These are phyloP conservation scores for Nymphalis io DNA, from an alignment of 1,140 invertebrate genomes.

Conservation along the genomic window DNA sequence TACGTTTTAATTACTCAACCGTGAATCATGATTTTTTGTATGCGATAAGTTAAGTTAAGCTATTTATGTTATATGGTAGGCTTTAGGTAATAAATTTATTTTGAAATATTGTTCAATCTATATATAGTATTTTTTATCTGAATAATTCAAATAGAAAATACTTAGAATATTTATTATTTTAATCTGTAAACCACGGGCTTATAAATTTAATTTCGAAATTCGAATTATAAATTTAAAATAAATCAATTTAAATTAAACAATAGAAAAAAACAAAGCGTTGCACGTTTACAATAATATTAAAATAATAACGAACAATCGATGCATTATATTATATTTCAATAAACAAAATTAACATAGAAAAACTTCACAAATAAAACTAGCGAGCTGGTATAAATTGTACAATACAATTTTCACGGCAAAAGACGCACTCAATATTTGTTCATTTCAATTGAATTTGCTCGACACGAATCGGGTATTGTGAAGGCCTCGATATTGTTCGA, in stretches of 20 bases:
- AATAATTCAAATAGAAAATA: no score
- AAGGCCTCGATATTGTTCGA: conserved; percentile 26
- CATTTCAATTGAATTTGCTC: conserved; percentile 51
- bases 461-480: conserved; percentile 45
- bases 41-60: no score
- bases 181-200: no score
- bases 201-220: no score
- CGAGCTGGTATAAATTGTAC: conserved; percentile 45
- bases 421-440: conserved; percentile 52
- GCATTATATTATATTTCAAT: conserved; percentile 26
- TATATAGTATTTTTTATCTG: no score
- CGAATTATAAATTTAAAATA: not conserved
- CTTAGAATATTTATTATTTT: no score
- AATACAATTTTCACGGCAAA: conserved; percentile 45
- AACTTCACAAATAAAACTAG: conserved; percentile 32
- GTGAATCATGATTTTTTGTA: no score
- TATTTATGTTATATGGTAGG: no score
- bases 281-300: not conserved
- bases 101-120: no score
- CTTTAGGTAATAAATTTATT: no score
- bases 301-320: not conserved
- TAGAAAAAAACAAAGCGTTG: no score
- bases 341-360: conserved; percentile 28
- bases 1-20: no score
- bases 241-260: not conserved